Evolutionary conservation across 2,113 vertebrate genomes (phyloP).

Genomic region (Bombycilla garrulus): DNA sequence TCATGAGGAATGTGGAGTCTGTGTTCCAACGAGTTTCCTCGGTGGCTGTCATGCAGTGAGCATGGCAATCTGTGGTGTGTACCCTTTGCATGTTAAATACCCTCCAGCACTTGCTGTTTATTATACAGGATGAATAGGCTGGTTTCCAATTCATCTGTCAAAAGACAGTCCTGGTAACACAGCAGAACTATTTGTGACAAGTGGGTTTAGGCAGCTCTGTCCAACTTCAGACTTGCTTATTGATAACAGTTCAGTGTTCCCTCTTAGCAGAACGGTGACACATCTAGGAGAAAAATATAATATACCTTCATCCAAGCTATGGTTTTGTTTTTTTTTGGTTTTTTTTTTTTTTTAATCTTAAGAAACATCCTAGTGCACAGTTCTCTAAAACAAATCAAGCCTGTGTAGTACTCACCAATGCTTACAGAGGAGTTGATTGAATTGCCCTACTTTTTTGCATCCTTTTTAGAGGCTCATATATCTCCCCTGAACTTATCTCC

Average conservation of each 20-base stretch:
- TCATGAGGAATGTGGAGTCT: background rate
- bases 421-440: background rate
- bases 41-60: background rate
- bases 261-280: background rate
- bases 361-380: background rate
- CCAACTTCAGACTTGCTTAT: background rate
- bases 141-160: constrained; percentile 16
- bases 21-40: background rate
- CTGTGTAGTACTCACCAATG: background rate
- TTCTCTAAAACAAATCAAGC: background rate
- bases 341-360: background rate
- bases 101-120: constrained; percentile 12
- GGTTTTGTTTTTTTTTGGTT: background rate
- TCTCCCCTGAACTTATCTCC: background rate
- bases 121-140: background rate
- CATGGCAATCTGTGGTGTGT: background rate
- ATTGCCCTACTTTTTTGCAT: background rate
- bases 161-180: background rate
- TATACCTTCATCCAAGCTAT: background rate
- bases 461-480: background rate
- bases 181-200: background rate
- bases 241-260: background rate
- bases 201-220: background rate
- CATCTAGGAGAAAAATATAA: background rate
- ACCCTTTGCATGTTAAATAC: background rate